Base-by-base conservation (phyloP, 2,797 vertebrate genomes). In the Sebastiscus tertius region DNA sequence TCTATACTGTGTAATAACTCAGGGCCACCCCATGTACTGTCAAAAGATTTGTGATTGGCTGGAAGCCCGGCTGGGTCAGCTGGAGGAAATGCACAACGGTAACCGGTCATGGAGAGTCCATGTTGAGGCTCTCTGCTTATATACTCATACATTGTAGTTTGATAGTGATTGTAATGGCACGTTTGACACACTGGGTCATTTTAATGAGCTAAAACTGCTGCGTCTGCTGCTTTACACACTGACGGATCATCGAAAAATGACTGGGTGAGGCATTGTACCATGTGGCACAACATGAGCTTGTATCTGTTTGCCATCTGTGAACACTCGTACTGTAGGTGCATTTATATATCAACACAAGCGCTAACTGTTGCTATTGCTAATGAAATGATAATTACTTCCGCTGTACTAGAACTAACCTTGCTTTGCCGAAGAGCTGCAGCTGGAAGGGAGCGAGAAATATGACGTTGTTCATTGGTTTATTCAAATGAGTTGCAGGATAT, bases 201-300 rank as follows among this genome's bases (percentile, higher is more conserved):
- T 72, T 61, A 80, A 77, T 55, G 75, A 74, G 42, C 64, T n/a
- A 16, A 68, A 81, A 52, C 16, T 78, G 76, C 31, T 60, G 62
- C 34, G 66, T 78, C 73, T 73, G 68, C 76, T 80, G 70, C 62
- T 79, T 60, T 62, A n/a, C 79, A 80, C 31, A 65, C 80, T 72
- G 81, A 86, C 73, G 64, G 27, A 70, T 80, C 76, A 76, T 65
- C 84, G 46, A 86, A 72, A 82, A 83, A 46, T 68, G 42, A 46
- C 7, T 20, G 24, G 9, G 14, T 26, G 14, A 72, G 69, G 65
- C 71, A 67, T 67, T 69, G 0, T 5, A 16, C 22, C 73, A 78
- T 76, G 77, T 85, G 79, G 75, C 34, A 33, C 67, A 42, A 27
- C 72, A 54, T n/a, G 46, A 81, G 59, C 60, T 58, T 62, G 31